Evolutionary conservation across 2,113 vertebrate species (phyloP).

Genomic region (Sigmodon hispidus): DNA sequence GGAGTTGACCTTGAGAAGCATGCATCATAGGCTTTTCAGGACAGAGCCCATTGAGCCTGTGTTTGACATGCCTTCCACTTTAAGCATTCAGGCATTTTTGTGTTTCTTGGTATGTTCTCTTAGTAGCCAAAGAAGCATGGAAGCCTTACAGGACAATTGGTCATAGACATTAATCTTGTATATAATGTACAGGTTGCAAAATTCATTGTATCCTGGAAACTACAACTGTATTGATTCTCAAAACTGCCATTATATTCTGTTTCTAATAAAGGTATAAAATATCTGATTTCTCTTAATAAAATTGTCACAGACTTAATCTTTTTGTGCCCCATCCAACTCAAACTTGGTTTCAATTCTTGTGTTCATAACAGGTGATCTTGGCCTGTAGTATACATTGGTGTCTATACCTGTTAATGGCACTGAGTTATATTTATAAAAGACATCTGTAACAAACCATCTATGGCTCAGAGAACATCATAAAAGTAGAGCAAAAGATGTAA

Average conservation of each 20-base stretch:
- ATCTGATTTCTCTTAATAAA: too few relatives aligned
- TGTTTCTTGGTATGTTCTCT: background rate
- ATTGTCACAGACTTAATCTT: background rate
- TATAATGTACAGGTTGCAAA: background rate
- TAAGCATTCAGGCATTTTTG: background rate
- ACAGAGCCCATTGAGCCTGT: background rate
- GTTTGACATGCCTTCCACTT: background rate
- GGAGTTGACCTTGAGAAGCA: background rate
- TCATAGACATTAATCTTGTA: background rate
- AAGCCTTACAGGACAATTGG: background rate
- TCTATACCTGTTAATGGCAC: background rate
- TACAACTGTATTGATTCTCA: background rate
- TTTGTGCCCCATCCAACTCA: background rate
- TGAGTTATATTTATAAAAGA: background rate
- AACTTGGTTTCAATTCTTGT: background rate
- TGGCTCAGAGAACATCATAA: background rate
- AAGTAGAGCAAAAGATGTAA: background rate
- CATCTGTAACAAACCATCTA: background rate
- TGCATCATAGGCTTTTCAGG: background rate
- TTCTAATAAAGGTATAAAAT: background rate
- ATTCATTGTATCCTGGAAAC: background rate
- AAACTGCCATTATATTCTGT: background rate
- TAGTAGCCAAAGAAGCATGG: background rate
- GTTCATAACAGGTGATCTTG: background rate
- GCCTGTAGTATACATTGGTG: background rate